Evolutionary conservation across 2,797 vertebrate genomes (phyloP), one percentile per base, ranked within the genome.

Genomic region (Coccyzus lansbergi): DNA sequence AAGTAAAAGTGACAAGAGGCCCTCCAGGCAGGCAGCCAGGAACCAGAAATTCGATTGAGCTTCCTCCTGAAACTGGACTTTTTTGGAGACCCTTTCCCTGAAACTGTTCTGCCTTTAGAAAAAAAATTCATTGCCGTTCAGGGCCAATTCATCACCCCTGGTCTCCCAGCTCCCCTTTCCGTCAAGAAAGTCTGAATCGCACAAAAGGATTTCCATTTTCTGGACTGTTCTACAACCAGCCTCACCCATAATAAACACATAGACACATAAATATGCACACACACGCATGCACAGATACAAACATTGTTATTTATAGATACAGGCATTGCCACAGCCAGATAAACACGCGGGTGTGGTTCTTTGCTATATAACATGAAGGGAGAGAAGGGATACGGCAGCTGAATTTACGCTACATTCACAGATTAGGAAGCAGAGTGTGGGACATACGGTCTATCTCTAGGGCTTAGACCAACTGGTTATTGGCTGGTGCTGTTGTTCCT

Each of bases 1-100:
- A 95, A 96, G 94, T 2, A 88, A 55, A 96, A 95, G 94, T 96
- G 96, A 96, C 96, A 96, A 96, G 93, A 90, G 93, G 90, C 92
- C 95, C 92, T 94, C 80, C 83, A 94, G 94, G 96, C 95, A 93
- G 81, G 77, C 95, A 94, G 95, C 96, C 96, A 95, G 94, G 31
- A 96, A 94, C 88, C 90, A 95, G 92, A 84, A 96, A 96, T 94
- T 90, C 92, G 90, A 90, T 80, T 74, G 93, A 92, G 93, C 63
- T 88, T 59, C 93, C 93, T 94, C 83, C 92, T 69, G 25, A 96
- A 96, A 94, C 77, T 7, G 92, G 90, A 96, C 95, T 58, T 83
- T 94, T 88, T 88, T 83, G 90, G 92, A 94, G 83, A 86, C 48
- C 77, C 74, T 84, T 94, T 90, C 80, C 74, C 59, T 67, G 80